Base-by-base conservation (phyloP, 64 coral and sea anemone genomes). In the Stichodactyla mertensii region DNA sequence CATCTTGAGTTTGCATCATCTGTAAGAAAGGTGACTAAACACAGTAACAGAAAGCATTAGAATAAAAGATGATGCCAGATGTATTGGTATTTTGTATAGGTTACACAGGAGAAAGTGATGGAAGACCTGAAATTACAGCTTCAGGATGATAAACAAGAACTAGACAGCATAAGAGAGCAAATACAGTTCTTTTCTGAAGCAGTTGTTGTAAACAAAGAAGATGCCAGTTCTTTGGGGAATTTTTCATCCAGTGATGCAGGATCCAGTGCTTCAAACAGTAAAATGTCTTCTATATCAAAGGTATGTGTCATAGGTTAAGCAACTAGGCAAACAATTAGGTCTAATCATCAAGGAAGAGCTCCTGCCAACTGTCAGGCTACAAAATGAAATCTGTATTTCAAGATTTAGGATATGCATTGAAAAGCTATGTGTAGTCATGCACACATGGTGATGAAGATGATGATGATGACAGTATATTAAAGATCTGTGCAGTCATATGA, bases 171-270 rank as follows among this genome's bases (percentile, higher is more conserved):
- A 6, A 52, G 24, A 85, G 83, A 85, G 27, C 15, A 85, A 85
- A 18, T 85, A 15, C 5, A 62, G 23, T 18, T 84, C 6, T 59
- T 84, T 18, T 12, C 26, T 60, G 83, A 85, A 51, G 83, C 60
- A 28, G 83, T 58, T 8, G 7, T 85, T 27, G 83, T 85, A 18
- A 85, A 85, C 15, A 85, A 85, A 53, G 83, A 85, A 64, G 83
- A 85, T 31, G n/a, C 52, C 13, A 51, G 36, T 52, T 85, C 83
- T 36, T 16, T 64, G 45, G 51, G 11, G 61, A 61, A 24, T 18
- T 51, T 61, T 18, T 61, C 83, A 20, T 85, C 83, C 15, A 31
- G 53, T 53, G 36, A 52, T 12, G n/a, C 78, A 16, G 6, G 51
- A 2, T 52, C 52, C 27, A 80, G 12, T 20, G 10, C 36, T 71